Evolutionary conservation across 2,797 vertebrate genomes (phyloP).

Genomic region (Enteromius fasciolatus): DNA sequence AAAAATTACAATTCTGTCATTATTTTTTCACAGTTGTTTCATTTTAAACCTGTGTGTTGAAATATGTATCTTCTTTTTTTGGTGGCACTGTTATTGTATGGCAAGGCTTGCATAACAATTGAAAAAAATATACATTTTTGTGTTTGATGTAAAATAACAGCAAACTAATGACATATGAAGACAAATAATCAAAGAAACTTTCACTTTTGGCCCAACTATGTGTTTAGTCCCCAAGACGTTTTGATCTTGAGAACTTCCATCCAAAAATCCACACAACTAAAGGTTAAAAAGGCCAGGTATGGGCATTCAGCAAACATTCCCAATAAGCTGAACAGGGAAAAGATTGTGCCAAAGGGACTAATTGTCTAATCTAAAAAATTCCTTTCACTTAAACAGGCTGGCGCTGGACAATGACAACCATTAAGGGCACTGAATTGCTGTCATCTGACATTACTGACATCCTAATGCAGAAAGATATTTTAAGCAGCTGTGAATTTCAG

Average conservation of each 20-base stretch:
- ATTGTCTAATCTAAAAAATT: slow-evolving; percentile 71
- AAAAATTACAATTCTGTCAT: not conserved
- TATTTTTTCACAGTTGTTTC: not conserved
- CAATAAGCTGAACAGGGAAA: slow-evolving; percentile 67
- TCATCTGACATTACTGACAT: slow-evolving; percentile 74
- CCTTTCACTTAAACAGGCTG: slow-evolving; percentile 71
- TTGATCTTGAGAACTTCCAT: not conserved
- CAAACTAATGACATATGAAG: not conserved
- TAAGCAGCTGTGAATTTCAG: slow-evolving; percentile 58
- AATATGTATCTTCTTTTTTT: not conserved
- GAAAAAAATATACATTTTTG: not conserved
- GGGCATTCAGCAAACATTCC: slow-evolving; percentile 54
- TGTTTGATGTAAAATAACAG: not conserved
- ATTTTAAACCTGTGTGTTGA: not conserved
- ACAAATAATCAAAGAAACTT: not conserved
- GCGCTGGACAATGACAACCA: slow-evolving; percentile 70
- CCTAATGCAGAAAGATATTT: slow-evolving; percentile 66
- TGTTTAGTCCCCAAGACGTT: not conserved
- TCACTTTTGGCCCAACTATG: not conserved
- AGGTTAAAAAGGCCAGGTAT: not conserved
- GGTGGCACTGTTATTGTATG: not conserved
- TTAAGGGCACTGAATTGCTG: slow-evolving; percentile 70
- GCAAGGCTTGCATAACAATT: not conserved
- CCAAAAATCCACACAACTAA: slow-evolving; percentile 2
- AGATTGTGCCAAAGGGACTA: slow-evolving; percentile 70